Conservation (phyloP, 2,888 invertebrate species). For the Spialia ferax region DNA sequence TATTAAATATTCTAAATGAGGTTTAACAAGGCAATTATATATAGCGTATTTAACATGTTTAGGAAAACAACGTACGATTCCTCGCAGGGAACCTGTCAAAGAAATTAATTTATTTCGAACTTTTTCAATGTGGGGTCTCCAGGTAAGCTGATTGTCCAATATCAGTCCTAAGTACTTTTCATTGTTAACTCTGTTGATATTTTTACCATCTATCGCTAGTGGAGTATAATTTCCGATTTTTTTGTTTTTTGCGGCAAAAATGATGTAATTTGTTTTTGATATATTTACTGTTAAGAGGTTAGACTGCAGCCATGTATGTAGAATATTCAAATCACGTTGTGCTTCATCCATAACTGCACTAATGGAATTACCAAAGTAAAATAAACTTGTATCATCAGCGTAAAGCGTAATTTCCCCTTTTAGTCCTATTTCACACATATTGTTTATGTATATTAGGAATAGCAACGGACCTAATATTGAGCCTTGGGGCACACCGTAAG, state of each 20-base stretch:
- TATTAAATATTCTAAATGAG: too few relatives aligned
- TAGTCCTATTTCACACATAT: neutral
- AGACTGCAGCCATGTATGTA: neutral
- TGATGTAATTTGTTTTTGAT: constrained; percentile 3
- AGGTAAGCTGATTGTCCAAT: constrained; percentile 11
- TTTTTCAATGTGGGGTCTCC: constrained; percentile 28
- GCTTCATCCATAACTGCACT: neutral
- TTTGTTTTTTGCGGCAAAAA: constrained; percentile 1
- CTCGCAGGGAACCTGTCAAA: too few relatives aligned
- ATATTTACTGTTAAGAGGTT: constrained; percentile 8
- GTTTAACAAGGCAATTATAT: too few relatives aligned
- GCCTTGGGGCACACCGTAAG: constrained; percentile 22
- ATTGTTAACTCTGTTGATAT: neutral
- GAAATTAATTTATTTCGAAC: too few relatives aligned
- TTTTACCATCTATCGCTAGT: constrained; percentile 2
- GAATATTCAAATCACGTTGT: constrained; percentile 5
- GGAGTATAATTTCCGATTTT: constrained; percentile 6
- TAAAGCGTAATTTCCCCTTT: constrained; percentile 8
- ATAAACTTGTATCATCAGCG: constrained; percentile 1
- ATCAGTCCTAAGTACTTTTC: constrained; percentile 21
- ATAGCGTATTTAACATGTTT: too few relatives aligned
- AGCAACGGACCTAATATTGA: constrained; percentile 4
- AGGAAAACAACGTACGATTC: too few relatives aligned
- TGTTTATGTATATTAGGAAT: constrained; percentile 10
- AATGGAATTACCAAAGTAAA: constrained; percentile 11